A percentile compares a stretch with the other conserved stretches of the same genome.
Conservation (phyloP, 1,140 invertebrate species). For the Bombus affinis region DNA sequence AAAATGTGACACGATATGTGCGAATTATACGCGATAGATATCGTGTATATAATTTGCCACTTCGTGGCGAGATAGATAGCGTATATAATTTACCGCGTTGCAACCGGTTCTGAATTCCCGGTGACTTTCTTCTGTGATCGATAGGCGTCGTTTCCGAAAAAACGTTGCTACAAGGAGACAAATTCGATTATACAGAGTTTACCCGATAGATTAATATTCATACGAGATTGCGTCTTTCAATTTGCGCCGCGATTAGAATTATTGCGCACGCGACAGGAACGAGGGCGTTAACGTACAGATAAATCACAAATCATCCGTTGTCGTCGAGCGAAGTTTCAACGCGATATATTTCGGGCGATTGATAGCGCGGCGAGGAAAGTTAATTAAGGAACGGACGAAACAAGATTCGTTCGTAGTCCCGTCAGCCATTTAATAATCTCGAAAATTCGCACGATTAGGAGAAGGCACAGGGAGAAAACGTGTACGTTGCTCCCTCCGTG, state of each 20-base stretch:
- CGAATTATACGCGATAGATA: background rate
- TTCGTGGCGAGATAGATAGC: slow-evolving; percentile 34
- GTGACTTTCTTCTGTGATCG: background rate
- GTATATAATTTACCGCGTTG: slow-evolving; percentile 37
- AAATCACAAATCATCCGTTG: background rate
- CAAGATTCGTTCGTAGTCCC: slow-evolving; percentile 53
- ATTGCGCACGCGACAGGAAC: background rate
- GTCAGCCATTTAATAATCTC: slow-evolving; percentile 68
- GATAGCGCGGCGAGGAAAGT: slow-evolving; percentile 52
- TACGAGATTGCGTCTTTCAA: background rate
- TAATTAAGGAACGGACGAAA: slow-evolving; percentile 63
- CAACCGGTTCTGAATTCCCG: slow-evolving; percentile 50
- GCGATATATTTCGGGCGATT: slow-evolving; percentile 20
- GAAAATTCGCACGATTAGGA: slow-evolving; percentile 64
- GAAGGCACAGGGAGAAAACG: background rate
- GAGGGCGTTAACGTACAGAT: background rate
- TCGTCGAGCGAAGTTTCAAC: background rate
- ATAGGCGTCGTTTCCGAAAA: background rate
- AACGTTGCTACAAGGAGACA: background rate
- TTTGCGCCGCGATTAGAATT: background rate
- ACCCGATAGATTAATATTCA: background rate
- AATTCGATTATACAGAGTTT: background rate
- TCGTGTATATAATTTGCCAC: slow-evolving; percentile 18
- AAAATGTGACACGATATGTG: background rate
- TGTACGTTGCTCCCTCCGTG: background rate